Evolutionary conservation across 1,140 invertebrate genomes (phyloP), one percentile per base, ranked within the genome.

Genomic region (Brachionus plicatilis): DNA sequence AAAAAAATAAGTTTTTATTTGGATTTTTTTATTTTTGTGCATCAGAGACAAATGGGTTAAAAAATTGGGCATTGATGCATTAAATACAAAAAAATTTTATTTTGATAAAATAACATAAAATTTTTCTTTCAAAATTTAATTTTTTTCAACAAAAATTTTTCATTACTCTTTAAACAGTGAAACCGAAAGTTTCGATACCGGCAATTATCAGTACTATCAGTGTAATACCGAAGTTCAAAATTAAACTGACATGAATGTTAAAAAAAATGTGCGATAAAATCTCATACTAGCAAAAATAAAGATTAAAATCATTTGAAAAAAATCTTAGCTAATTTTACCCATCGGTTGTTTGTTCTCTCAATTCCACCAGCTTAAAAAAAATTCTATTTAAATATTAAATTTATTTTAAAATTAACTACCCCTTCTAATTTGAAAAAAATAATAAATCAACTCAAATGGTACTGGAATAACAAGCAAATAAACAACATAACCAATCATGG

Each of bases 401-500:
- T 37, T 37, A 2, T 37, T 37, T 37, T 37, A 1, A 37, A 20
- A 41, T 47, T 9, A 43, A 41, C 0, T 17, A 72, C 68, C 33
- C 9, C 41, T 43, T 72, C 37, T 72, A 45, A 43, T 17, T 37
- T 72, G 41, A 20, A 72, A 72, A 72, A 72, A 72, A 43, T 72
- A 72, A 41, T 72, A 72, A 43, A 72, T 72, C 4, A 72, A 17
- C 37, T 72, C 68, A 11, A 72, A 72, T 41, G 68, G 68, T 17
- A 72, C 43, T 9, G 68, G 68, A 41, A 72, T 72, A 6, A 72
- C 17, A 4, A 72, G 2, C 41, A 72, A 72, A 43, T 45, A 72
- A 17, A 72, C 17, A 24, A 72, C 72, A 76, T 76, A 76, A 47
- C 12, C 72, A 76, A 76, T 50, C 41, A 76, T 76, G 24, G 41